Base-by-base conservation (phyloP, 23 tunicate genomes). In the Trididemnum nubilum region DNA sequence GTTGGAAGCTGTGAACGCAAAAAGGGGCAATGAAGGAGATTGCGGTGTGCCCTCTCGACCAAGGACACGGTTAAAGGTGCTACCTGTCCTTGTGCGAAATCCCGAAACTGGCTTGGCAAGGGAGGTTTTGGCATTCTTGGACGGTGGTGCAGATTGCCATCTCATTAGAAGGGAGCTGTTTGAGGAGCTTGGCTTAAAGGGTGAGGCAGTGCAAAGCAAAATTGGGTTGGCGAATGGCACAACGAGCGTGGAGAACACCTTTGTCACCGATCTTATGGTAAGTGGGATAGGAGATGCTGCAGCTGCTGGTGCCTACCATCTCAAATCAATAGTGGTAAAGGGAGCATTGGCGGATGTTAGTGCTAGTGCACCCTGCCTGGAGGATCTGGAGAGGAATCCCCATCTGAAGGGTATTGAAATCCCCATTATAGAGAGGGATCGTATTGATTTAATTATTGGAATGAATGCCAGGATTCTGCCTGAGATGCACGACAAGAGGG, bases 391-490 rank as follows among this genome's bases (percentile, higher is more conserved):
- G 26, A 15, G 67, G n/a, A 12, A 61, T 61, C 26, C 67, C 67
- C 67, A 61, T n/a, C 29, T 61, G 29, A 26, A 3, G 26, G 67
- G n/a, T 24, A 33, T 67, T 32, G 25, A 31, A 67, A 30, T 67
- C 12, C 74, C 74, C 7, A 33, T 67, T 32, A 67, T 67, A 30
- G 12, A 33, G 37, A 31, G 38, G 38, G 38, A 33, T 33, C n/a
- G 12, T 12, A n/a, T 67, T 33, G 74, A 67, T 67, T n/a, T n/a
- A n/a, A n/a, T n/a, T n/a, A n/a, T n/a, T 67, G 74, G 38, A 33
- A 4, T 67, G 38, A 67, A 67, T 67, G 38, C 37, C 74, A 67
- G 74, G n/a, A 67, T 67, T 38, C 38, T 67, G 74, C 74, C 31
- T 67, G 38, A 67, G 33, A 67, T 67, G 5, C 38, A 30, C 7